Percentiles rank a stretch among this genome's conserved stretches.
These are phyloP conservation scores for Copsychus sechellarum DNA, from an alignment of 2,113 vertebrate genomes.

Conservation along the genomic window DNA sequence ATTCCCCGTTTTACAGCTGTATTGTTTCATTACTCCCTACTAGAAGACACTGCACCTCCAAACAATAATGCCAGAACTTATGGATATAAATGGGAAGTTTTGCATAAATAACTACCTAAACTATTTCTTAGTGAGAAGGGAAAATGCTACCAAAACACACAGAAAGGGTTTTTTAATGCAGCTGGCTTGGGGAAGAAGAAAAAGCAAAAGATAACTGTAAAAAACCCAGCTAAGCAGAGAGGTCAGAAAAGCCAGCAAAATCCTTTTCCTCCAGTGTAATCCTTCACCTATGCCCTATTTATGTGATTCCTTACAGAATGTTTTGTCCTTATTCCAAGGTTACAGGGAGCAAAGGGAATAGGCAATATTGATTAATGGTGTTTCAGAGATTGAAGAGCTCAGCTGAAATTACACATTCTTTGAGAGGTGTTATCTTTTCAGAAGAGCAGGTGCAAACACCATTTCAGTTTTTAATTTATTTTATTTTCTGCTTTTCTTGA, in stretches of 20 bases:
- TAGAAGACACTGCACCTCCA: not conserved
- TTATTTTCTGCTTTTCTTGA: constrained; percentile 31
- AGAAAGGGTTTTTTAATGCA: not conserved
- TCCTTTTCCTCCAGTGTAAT: not conserved
- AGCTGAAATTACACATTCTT: constrained; percentile 2
- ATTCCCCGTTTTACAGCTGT: not conserved
- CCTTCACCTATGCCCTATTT: not conserved
- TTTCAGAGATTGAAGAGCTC: not conserved
- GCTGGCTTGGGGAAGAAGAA: not conserved
- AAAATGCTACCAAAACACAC: not conserved
- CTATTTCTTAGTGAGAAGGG: not conserved
- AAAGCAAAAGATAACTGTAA: not conserved
- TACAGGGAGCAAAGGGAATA: not conserved
- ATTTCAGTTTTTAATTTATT: constrained; percentile 9
- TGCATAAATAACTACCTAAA: not conserved
- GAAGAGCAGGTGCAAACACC: not conserved
- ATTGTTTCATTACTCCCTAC: not conserved
- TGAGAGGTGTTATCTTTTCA: not conserved
- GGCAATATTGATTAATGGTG: constrained; percentile 11
- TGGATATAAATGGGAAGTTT: not conserved
- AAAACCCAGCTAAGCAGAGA: not conserved
- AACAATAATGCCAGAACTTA: not conserved
- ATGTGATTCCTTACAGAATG: not conserved
- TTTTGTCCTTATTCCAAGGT: constrained; percentile 31
- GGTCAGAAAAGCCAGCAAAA: constrained; percentile 1